Conservation (phyloP, 2,888 invertebrate species). For the Lissonota sp. region DNA sequence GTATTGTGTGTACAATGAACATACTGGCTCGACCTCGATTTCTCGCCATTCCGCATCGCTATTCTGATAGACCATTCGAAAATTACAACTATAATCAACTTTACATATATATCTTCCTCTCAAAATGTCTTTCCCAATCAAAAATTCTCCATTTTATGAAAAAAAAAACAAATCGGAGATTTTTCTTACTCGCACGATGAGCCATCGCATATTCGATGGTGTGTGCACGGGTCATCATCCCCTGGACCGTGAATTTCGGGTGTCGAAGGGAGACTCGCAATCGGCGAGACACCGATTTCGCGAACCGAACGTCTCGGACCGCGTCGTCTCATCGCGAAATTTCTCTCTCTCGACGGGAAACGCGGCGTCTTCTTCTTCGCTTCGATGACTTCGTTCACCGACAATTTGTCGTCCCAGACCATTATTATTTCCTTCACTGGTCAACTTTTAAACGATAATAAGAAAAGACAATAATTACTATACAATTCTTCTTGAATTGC, state of each 20-base stretch:
- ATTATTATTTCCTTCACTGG: slow-evolving; percentile 64
- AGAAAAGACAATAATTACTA: not conserved
- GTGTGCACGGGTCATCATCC: slow-evolving; percentile 47
- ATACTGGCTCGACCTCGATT: slow-evolving; percentile 40
- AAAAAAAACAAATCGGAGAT: not conserved
- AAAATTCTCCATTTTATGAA: not conserved
- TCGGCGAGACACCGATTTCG: slow-evolving; percentile 48
- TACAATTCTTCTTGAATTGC: not conserved
- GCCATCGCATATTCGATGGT: slow-evolving; percentile 47
- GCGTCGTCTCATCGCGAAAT: slow-evolving; percentile 88
- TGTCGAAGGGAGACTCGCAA: slow-evolving; percentile 54
- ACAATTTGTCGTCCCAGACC: slow-evolving; percentile 79
- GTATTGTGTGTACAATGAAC: slow-evolving; percentile 19
- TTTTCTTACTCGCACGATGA: slow-evolving; percentile 63
- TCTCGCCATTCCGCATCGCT: slow-evolving; percentile 56
- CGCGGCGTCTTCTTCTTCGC: slow-evolving; percentile 86
- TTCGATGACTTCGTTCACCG: slow-evolving; percentile 80
- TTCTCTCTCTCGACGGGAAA: slow-evolving; percentile 89
- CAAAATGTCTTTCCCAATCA: not conserved
- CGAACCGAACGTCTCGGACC: slow-evolving; percentile 70
- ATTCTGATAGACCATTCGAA: slow-evolving; percentile 30
- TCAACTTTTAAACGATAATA: slow-evolving; percentile 38
- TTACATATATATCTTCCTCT: slow-evolving; percentile 2
- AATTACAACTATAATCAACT: not conserved
- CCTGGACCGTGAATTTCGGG: slow-evolving; percentile 57